Base-by-base conservation (phyloP, 1,140 invertebrate genomes). In the Lamellibrachia luymesi region DNA sequence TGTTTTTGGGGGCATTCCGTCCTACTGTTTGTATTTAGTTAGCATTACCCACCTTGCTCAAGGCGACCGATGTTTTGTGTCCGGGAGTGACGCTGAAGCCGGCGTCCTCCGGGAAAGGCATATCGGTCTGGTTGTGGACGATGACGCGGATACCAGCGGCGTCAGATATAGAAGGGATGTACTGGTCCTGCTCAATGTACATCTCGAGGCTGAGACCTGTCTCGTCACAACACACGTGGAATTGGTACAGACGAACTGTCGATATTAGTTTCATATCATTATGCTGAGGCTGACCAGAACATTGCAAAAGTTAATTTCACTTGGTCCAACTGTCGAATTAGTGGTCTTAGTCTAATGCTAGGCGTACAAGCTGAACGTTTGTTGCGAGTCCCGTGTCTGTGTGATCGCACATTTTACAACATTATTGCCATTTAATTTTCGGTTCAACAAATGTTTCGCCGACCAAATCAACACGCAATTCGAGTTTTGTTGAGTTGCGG, bases 131-230 rank as follows among this genome's bases (percentile, higher is more conserved):
- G 90, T 92, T 64, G 64, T 94, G 94, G n/a, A 94, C 89, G 2
- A 93, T 52, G 51, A 94, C 93, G 52, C 93, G 51, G 4, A 94
- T 25, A 17, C 94, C 94, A 22, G 91, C 92, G 2, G 91, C 64
- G 13, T 92, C 17, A 94, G 94, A 52, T 25, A 94, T 94, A 50
- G 94, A 94, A 0, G 94, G 50, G 5, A 96, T 92, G 93, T 96
- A 96, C 64, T 96, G 94, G 6, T 94, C 51, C 51, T 95, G 95
- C 52, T 96, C 94, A 0, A 96, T 94, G 93, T 96, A 96, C 51
- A 97, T 93, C 56, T 95, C 95, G 51, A 96, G 90, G 0, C 93
- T 92, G 5, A 97, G 93, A 50, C 96, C 96, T 95, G 93, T 8
- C 91, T 92, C 51, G 56, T 8, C 27, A n/a, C 1, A 92, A 27